Base-by-base conservation (phyloP, 2,888 invertebrate genomes). In the Hypena proboscidalis region DNA sequence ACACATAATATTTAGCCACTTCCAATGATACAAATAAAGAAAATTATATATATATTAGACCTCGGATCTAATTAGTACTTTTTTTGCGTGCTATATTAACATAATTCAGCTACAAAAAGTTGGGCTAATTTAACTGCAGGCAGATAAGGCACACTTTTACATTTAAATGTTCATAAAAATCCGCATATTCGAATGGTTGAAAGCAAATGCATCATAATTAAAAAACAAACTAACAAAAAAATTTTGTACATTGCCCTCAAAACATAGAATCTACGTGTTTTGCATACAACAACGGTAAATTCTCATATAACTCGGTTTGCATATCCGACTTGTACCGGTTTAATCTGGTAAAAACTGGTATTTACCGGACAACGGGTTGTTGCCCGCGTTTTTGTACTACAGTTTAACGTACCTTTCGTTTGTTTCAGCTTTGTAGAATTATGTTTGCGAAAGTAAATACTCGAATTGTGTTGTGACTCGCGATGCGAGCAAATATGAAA, bases 311-410 rank as follows among this genome's bases (percentile, higher is more conserved):
- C 58, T 67, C 70, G 68, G 74, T 83, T 80, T 80, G 79, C 78
- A 77, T 79, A 80, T 76, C 75, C 75, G 65, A 66, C 67, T 75
- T 62, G 71, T 35, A 49, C 58, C 51, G 56, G 66, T 55, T 73
- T 80, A 80, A 77, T 81, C 81, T 73, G 70, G 80, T 79, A 80
- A 80, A 83, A 82, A 80, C 82, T 69, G 67, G 83, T 81, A 83
- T 83, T 79, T 77, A 78, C 79, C 73, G 78, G 78, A 77, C 66
- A 59, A 61, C 46, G 59, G 61, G 64, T 58, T 54, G 66, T 66
- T 73, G 65, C 45, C 54, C 52, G 58, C 71, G 73, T 70, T 72
- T 74, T 66, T 59, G 51, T 63, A 44, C 52, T 39, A 44, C 57
- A 62, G 64, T 62, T 52, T 55, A 60, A 58, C 47, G 69, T 67